These are phyloP conservation scores for Clarias gariepinus DNA, from an alignment of 2,113 vertebrate species.

Conservation along the genomic window DNA sequence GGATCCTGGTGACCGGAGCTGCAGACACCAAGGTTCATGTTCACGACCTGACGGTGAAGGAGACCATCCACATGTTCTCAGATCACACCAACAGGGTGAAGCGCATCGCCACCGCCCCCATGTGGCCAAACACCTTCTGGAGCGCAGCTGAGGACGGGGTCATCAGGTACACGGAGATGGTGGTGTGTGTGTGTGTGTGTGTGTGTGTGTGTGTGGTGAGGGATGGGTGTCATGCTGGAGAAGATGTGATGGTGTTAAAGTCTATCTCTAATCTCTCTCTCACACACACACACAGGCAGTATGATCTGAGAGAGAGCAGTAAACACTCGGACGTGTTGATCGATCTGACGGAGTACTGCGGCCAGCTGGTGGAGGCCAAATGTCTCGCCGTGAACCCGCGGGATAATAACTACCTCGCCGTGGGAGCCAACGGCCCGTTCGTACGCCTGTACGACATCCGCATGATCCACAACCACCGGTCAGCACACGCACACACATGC, in stretches of 20 bases:
- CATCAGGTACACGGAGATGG: slow-evolving; percentile 77
- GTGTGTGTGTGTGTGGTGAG: background rate
- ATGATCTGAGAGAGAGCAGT: slow-evolving; percentile 94
- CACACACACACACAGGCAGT: slow-evolving; percentile 78
- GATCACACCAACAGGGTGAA: slow-evolving; percentile 98
- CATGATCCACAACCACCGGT: slow-evolving; percentile 98
- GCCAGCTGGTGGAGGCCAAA: slow-evolving; percentile 96
- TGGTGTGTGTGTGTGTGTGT: background rate
- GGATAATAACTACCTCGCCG: slow-evolving; percentile 95
- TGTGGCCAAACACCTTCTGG: slow-evolving; percentile 99
- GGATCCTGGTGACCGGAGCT: slow-evolving; percentile 93
- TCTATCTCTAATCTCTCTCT: background rate
- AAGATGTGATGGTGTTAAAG: background rate
- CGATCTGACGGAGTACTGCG: slow-evolving; percentile 95
- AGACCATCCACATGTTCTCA: slow-evolving; percentile 98
- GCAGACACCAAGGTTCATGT: slow-evolving; percentile 98
- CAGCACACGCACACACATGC: background rate
- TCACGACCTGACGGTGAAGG: slow-evolving; percentile 91
- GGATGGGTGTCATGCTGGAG: background rate
- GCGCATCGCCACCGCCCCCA: slow-evolving; percentile 93
- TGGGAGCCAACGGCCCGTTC: slow-evolving; percentile 94
- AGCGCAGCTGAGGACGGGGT: slow-evolving; percentile 95
- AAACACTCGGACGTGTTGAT: slow-evolving; percentile 94
- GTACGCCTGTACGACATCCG: slow-evolving; percentile 97
- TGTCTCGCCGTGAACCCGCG: slow-evolving; percentile 95